These are phyloP conservation scores for Argynnis bischoffii DNA, from an alignment of 2,888 invertebrate genomes.

Conservation along the genomic window DNA sequence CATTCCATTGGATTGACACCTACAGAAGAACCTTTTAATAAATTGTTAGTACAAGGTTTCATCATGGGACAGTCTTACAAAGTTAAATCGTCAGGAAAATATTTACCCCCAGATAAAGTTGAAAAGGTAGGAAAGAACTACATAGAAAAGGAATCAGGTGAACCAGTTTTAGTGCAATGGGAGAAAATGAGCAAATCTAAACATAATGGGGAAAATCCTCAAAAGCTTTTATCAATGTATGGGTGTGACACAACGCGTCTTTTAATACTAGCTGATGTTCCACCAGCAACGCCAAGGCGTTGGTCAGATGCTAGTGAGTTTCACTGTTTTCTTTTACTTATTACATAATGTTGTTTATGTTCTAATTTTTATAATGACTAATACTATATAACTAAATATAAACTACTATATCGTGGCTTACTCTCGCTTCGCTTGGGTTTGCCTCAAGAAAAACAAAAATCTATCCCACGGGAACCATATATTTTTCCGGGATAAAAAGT, in stretches of 20 bases:
- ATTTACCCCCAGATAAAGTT: slow-evolving; percentile 86
- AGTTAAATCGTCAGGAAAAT: slow-evolving; percentile 89
- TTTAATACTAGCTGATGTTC: slow-evolving; percentile 93
- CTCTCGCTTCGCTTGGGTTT: no score
- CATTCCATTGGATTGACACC: slow-evolving; percentile 89
- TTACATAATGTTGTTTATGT: slow-evolving; percentile 1
- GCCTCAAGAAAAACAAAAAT: no score
- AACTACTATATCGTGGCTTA: neutral
- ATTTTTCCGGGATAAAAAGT: no score
- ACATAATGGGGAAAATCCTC: slow-evolving; percentile 97
- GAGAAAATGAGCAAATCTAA: slow-evolving; percentile 99
- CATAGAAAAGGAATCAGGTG: slow-evolving; percentile 84
- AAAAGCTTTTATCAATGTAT: slow-evolving; percentile 88
- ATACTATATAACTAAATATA: no score
- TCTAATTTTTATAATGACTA: neutral
- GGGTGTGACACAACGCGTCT: slow-evolving; percentile 96
- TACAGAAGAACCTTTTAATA: slow-evolving; percentile 93
- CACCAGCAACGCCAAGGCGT: slow-evolving; percentile 93
- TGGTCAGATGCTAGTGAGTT: slow-evolving; percentile 93
- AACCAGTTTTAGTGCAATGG: slow-evolving; percentile 88
- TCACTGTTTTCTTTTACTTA: neutral
- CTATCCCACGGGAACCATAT: no score
- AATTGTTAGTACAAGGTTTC: slow-evolving; percentile 97
- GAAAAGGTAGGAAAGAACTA: slow-evolving; percentile 83
- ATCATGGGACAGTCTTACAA: slow-evolving; percentile 93